A percentile compares a stretch with the other conserved stretches of the same genome.
phyloP scores from a whole-genome alignment of 2,113 vertebrate genomes.

The Istiophorus platypterus region DNA sequence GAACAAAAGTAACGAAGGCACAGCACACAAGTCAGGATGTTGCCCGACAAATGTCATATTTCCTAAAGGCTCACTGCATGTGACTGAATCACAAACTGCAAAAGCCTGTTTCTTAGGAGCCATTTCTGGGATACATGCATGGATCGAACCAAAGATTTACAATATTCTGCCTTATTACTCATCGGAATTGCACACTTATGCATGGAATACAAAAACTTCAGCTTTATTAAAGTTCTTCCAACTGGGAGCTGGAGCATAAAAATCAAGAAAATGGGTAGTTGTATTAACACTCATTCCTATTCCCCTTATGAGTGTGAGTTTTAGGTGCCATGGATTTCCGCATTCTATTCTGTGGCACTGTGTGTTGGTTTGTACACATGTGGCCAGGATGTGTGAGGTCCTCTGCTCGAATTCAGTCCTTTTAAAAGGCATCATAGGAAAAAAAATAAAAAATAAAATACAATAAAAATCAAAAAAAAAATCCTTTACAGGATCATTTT shows the following conservation, averaged over 20 bases:
- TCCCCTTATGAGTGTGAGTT: not conserved
- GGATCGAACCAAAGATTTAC: slow-evolving; percentile 4
- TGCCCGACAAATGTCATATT: slow-evolving; percentile 51
- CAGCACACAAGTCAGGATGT: slow-evolving; percentile 29
- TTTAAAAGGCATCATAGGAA: not conserved
- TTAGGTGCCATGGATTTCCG: not conserved
- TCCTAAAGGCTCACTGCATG: slow-evolving; percentile 20
- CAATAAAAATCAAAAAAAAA: not conserved
- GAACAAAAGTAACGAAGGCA: slow-evolving; percentile 23
- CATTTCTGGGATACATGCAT: slow-evolving; percentile 35
- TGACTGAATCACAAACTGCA: slow-evolving; percentile 20
- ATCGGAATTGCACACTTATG: slow-evolving; percentile 28
- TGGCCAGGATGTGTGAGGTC: not conserved
- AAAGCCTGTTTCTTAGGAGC: slow-evolving; percentile 21
- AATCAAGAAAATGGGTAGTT: not conserved
- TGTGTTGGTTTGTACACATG: not conserved
- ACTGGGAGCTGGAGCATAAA: not conserved
- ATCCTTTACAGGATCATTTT: not conserved
- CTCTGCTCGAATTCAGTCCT: not conserved
- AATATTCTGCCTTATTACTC: slow-evolving; percentile 11
- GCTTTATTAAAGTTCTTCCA: slow-evolving; percentile 11
- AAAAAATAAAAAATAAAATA: not conserved
- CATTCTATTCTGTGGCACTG: not conserved
- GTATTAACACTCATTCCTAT: not conserved
- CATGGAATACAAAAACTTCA: slow-evolving; percentile 12